Conservation (phyloP, 2,888 invertebrate species). For the Rhingia campestris region DNA sequence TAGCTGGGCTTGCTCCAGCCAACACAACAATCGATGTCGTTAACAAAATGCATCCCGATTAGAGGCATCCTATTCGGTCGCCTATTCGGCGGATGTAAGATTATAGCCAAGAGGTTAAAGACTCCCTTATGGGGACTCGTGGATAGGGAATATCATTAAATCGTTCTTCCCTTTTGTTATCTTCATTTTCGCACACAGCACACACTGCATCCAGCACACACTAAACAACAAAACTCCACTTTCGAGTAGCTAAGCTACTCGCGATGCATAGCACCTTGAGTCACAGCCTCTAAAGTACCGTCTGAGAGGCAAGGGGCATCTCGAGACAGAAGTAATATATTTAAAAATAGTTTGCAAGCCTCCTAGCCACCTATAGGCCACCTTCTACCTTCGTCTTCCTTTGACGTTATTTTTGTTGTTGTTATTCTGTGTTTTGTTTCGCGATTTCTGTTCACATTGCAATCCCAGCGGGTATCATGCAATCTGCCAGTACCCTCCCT, state of each 20-base stretch:
- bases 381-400: constrained; percentile 32
- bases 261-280: neutral
- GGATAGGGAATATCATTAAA: constrained; percentile 12
- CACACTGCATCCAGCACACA: constrained; percentile 48
- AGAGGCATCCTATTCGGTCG: constrained; percentile 25
- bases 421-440: neutral
- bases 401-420: neutral
- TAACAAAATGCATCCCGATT: constrained; percentile 73
- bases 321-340: constrained; percentile 71
- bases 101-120: constrained; percentile 69
- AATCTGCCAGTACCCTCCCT: constrained; percentile 56
- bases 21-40: constrained; percentile 70
- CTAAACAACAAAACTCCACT: constrained; percentile 70
- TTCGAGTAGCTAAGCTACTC: constrained; percentile 32
- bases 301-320: constrained; percentile 25
- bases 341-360: constrained; percentile 64
- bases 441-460: constrained; percentile 30
- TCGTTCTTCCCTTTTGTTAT: constrained; percentile 58
- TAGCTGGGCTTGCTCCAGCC: neutral
- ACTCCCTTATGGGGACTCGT: constrained; percentile 57
- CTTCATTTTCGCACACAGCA: constrained; percentile 65
- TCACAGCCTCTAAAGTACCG: constrained; percentile 3
- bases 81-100: constrained; percentile 42
- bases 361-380: constrained; percentile 30
- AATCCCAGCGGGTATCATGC: constrained; percentile 66